A percentile compares a stretch with the other conserved stretches of the same genome.
phyloP scores from a whole-genome alignment of 2,797 vertebrate genomes.

The Sorex maritimensis region DNA sequence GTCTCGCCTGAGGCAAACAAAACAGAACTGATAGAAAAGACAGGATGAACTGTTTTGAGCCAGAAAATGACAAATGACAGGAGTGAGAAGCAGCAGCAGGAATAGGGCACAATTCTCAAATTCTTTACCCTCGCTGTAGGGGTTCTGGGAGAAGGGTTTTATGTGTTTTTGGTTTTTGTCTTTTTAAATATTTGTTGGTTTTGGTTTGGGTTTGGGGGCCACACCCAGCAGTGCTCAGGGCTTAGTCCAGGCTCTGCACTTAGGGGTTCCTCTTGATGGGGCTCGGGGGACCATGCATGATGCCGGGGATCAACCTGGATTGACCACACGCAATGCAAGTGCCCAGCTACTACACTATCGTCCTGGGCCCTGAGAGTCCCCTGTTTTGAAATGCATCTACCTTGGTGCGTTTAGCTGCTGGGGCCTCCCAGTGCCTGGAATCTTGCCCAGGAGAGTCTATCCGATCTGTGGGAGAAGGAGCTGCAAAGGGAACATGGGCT shows the following conservation, averaged over 20 bases:
- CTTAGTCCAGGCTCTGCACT: no score
- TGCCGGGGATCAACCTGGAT: no score
- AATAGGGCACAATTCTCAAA: background rate
- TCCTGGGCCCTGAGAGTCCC: no score
- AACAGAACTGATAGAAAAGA: slow-evolving; percentile 65
- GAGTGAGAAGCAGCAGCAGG: background rate
- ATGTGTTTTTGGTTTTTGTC: background rate
- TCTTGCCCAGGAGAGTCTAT: background rate
- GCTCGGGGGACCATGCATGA: no score
- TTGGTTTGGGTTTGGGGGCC: no score
- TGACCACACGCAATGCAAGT: no score
- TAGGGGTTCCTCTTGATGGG: no score
- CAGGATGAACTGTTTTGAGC: slow-evolving; percentile 5
- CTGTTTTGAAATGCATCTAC: background rate
- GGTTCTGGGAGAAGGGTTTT: background rate
- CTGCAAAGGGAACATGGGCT: background rate
- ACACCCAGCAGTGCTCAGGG: no score
- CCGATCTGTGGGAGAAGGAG: background rate
- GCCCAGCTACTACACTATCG: no score
- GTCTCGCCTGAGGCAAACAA: slow-evolving; percentile 59
- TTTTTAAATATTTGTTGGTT: background rate
- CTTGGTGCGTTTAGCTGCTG: background rate
- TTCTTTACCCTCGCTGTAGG: background rate
- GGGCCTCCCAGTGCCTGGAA: background rate
- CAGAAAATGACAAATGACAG: slow-evolving; percentile 60